Percentiles rank a stretch among this genome's conserved stretches.
These are phyloP conservation scores for Anas capensis DNA, from an alignment of 2,797 vertebrate genomes.

Conservation along the genomic window DNA sequence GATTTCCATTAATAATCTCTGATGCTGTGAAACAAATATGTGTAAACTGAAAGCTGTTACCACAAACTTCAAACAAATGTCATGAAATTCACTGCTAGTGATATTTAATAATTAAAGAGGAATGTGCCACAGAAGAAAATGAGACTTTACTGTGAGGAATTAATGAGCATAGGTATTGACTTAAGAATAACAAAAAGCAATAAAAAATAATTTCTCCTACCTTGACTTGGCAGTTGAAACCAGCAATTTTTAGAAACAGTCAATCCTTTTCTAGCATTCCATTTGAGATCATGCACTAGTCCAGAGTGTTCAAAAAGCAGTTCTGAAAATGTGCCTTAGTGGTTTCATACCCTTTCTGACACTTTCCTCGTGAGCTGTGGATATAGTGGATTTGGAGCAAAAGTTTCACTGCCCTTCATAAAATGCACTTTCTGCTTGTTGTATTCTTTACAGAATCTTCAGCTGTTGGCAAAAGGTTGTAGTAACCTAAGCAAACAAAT, in stretches of 20 bases:
- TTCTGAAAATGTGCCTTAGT: neutral
- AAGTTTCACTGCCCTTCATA: neutral
- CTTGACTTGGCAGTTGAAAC: slow-evolving; percentile 10
- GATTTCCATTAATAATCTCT: slow-evolving; percentile 6
- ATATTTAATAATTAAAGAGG: neutral
- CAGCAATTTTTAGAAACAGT: neutral
- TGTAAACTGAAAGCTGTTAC: slow-evolving; percentile 28
- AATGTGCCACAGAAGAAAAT: slow-evolving; percentile 15
- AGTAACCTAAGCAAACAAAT: slow-evolving; percentile 95
- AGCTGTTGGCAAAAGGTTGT: slow-evolving; percentile 91
- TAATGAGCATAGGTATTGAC: neutral
- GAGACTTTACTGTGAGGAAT: neutral
- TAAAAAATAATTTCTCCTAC: neutral
- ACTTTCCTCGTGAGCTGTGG: neutral
- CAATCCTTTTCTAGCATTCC: neutral
- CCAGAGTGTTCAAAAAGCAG: neutral
- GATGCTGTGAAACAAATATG: slow-evolving; percentile 34
- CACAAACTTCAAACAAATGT: slow-evolving; percentile 23
- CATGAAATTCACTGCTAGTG: slow-evolving; percentile 15
- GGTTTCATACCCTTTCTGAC: neutral
- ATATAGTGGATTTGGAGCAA: neutral
- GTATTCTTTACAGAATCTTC: slow-evolving; percentile 85
- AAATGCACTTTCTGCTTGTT: neutral
- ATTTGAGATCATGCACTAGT: neutral
- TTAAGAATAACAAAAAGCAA: neutral